Conservation (phyloP, 2,113 vertebrate genomes). For the Cyprinodon brontotheroides region DNA sequence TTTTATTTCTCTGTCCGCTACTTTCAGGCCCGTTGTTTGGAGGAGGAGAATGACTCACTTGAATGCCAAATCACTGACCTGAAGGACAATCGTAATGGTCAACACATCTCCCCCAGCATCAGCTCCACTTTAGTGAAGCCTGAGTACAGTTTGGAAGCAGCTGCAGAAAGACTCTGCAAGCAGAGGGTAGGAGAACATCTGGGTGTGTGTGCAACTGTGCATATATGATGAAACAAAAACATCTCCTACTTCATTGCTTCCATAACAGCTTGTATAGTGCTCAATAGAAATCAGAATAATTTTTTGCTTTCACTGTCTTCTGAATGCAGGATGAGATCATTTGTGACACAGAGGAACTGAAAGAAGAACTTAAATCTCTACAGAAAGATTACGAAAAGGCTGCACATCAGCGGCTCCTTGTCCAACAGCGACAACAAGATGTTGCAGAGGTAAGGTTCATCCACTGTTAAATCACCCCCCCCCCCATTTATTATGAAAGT, state of each 20-base stretch:
- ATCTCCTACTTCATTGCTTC: slow-evolving; percentile 2
- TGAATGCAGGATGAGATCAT: slow-evolving; percentile 72
- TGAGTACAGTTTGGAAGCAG: slow-evolving; percentile 66
- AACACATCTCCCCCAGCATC: slow-evolving; percentile 8
- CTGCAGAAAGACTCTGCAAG: slow-evolving; percentile 67
- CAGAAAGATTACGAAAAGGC: slow-evolving; percentile 53
- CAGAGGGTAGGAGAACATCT: slow-evolving; percentile 67
- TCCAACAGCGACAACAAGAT: slow-evolving; percentile 64
- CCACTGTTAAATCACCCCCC: background rate
- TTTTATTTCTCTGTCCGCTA: slow-evolving; percentile 4
- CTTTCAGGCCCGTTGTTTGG: slow-evolving; percentile 70
- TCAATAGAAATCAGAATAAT: slow-evolving; percentile 9
- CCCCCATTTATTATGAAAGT: too few species aligned
- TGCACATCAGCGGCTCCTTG: slow-evolving; percentile 56
- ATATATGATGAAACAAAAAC: background rate
- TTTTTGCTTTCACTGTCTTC: slow-evolving; percentile 19
- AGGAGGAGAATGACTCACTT: slow-evolving; percentile 77
- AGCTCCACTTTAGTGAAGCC: slow-evolving; percentile 17
- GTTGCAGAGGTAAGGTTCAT: slow-evolving; percentile 67
- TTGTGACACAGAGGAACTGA: slow-evolving; percentile 55
- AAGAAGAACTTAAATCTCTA: slow-evolving; percentile 62
- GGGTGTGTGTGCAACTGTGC: slow-evolving; percentile 36
- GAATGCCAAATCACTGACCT: slow-evolving; percentile 70
- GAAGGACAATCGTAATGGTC: slow-evolving; percentile 42
- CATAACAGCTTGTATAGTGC: slow-evolving; percentile 14